Base-by-base conservation (phyloP, 2,113 vertebrate species). In the Egretta garzetta region DNA sequence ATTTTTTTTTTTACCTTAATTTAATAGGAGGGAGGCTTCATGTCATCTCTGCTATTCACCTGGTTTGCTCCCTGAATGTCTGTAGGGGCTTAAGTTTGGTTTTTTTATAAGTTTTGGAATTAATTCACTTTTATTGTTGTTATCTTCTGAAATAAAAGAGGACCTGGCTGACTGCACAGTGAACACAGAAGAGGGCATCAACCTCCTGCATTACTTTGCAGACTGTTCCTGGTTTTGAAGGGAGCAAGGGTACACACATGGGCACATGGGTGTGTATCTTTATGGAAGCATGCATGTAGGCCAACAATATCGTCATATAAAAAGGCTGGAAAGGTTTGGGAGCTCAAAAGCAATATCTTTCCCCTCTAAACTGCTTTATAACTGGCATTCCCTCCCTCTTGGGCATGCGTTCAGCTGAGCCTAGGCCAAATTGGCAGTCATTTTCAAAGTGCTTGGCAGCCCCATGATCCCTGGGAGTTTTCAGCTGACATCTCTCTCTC, bases 341-440 rank as follows among this genome's bases (percentile, higher is more conserved):
- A 97, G 89, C 98, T 98, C 97, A 82, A 98, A 99, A 99, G 98
- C 98, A 98, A 97, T 98, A 98, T 98, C 98, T 97, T 98, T 98
- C 98, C 97, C 97, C 97, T 98, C 98, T 98, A 98, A 99, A 99
- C 98, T 98, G 98, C 99, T 99, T 99, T 98, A 99, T 98, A 98
- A 98, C 98, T 97, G 98, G 98, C 97, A 97, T 98, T 97, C 98
- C 96, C 98, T 98, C 98, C 98, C 98, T 98, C 98, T 97, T 98
- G 97, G 98, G 99, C 98, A 96, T 68, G 97, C 86, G 98, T 99
- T 99, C 99, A 99, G 98, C 98, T 98, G 98, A 99, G 98, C 99
- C 98, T 98, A 98, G 98, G 98, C 98, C 99, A 99, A 99, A 99
- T 99, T 99, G 99, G 99, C 99, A 99, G 98, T 98, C 97, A 97